A percentile compares a stretch with the other conserved stretches of the same genome.
Evolutionary conservation across 2,888 invertebrate species (phyloP).

Genomic region (Serripes groenlandicus): DNA sequence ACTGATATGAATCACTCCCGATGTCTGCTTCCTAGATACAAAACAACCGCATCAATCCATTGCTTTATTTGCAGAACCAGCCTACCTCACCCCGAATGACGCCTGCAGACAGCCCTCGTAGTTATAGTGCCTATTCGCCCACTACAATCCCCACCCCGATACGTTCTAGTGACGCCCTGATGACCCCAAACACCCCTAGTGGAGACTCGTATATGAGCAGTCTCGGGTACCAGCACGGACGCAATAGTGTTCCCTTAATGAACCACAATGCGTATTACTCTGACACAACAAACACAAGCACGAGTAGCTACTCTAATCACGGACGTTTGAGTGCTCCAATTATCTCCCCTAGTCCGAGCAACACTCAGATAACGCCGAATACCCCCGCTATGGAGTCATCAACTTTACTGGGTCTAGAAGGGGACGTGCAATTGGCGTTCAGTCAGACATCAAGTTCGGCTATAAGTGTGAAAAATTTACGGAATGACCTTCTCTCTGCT

Average conservation of each 20-base stretch:
- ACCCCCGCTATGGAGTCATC: conserved; percentile 73
- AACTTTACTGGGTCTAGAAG: conserved; percentile 84
- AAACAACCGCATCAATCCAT: background rate
- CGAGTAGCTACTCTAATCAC: conserved; percentile 52
- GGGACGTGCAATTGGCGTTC: conserved; percentile 88
- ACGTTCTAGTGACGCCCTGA: conserved; percentile 41
- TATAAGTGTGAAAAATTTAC: conserved; percentile 77
- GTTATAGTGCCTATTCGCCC: conserved; percentile 79
- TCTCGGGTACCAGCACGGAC: conserved; percentile 48
- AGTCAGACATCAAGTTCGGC: conserved; percentile 76
- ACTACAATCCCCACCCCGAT: conserved; percentile 59
- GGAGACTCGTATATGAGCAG: conserved; percentile 60
- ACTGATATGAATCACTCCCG: background rate
- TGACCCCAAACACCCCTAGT: conserved; percentile 70
- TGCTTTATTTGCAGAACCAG: conserved; percentile 79
- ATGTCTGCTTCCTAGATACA: too few species aligned
- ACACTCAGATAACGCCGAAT: conserved; percentile 59
- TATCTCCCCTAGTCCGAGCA: conserved; percentile 36
- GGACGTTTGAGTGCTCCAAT: conserved; percentile 61
- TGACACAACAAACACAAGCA: conserved; percentile 42
- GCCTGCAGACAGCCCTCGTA: conserved; percentile 81
- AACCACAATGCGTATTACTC: conserved; percentile 59
- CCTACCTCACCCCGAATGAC: conserved; percentile 84
- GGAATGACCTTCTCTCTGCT: conserved; percentile 95
- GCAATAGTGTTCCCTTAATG: conserved; percentile 61